Evolutionary conservation across 1,140 invertebrate species (phyloP).

Genomic region (Mamestra configurata): DNA sequence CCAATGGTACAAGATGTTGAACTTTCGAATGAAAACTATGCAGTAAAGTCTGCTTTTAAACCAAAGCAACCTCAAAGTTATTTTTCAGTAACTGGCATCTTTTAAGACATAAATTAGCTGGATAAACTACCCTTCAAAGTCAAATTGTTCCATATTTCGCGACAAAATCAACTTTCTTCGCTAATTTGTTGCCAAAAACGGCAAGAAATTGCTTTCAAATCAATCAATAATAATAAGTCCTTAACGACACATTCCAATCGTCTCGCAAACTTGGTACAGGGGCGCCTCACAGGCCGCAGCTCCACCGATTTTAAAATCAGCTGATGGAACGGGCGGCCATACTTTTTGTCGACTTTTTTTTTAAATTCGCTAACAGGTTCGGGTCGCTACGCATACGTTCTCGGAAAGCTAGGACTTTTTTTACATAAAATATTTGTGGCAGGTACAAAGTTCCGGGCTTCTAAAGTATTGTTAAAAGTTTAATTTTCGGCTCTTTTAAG

Average conservation of each 20-base stretch:
- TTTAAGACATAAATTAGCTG: background rate
- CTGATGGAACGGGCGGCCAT: conserved; percentile 63
- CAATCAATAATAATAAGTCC: conserved; percentile 8
- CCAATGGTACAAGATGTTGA: background rate
- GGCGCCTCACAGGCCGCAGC: conserved; percentile 67
- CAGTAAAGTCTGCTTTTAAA: background rate
- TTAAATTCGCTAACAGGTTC: conserved; percentile 73
- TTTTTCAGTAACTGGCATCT: background rate
- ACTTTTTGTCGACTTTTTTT: conserved; percentile 69
- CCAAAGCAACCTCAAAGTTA: background rate
- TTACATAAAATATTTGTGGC: conserved; percentile 41
- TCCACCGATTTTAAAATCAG: conserved; percentile 67
- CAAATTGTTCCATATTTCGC: background rate
- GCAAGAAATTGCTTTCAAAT: background rate
- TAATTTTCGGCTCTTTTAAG: conserved; percentile 17
- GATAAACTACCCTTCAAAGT: background rate
- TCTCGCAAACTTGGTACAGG: conserved; percentile 62
- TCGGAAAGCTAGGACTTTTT: conserved; percentile 65
- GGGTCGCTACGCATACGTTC: conserved; percentile 61
- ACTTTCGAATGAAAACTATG: background rate
- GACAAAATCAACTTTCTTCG: background rate
- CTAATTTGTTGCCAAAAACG: background rate
- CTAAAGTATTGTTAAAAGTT: conserved; percentile 36
- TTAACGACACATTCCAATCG: background rate
- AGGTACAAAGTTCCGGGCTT: conserved; percentile 65